Conservation (phyloP, 2,113 vertebrate species). For the Melanocharis versteri region DNA sequence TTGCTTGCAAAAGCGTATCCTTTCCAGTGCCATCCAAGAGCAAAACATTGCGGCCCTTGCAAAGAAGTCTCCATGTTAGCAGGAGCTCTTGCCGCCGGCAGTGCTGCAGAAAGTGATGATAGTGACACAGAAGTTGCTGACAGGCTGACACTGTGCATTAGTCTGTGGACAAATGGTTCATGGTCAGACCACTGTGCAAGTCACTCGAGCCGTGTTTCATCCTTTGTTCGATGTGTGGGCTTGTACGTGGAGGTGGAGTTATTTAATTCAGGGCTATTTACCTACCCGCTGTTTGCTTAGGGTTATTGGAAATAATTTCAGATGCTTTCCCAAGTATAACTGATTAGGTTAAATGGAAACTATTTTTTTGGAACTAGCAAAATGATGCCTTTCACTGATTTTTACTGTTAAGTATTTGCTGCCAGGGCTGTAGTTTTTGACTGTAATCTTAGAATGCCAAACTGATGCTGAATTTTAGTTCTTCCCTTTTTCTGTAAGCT, state of each 20-base stretch:
- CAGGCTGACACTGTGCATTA: conserved; percentile 5
- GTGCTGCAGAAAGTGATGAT: not conserved
- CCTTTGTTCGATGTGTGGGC: not conserved
- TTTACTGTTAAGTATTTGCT: not conserved
- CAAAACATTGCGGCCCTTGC: not conserved
- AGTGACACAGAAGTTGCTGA: conserved; percentile 17
- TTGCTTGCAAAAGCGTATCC: not conserved
- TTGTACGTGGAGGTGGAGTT: not conserved
- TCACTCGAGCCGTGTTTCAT: not conserved
- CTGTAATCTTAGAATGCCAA: not conserved
- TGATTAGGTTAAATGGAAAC: not conserved
- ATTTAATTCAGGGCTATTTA: not conserved
- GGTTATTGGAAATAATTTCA: not conserved
- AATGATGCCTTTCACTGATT: not conserved
- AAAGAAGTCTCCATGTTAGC: not conserved
- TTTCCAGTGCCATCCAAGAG: not conserved
- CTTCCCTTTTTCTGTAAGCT: not conserved
- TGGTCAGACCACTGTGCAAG: not conserved
- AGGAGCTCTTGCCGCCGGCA: not conserved
- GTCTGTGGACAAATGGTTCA: not conserved
- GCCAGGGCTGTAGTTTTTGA: not conserved
- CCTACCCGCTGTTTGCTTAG: not conserved
- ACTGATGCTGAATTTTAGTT: not conserved
- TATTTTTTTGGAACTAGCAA: not conserved
- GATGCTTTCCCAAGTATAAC: not conserved